A percentile compares a stretch with the other conserved stretches of the same genome.
Evolutionary conservation across 92 coral and sea anemone genomes (phyloP).

Genomic region (Chrysogorgia sp.): DNA sequence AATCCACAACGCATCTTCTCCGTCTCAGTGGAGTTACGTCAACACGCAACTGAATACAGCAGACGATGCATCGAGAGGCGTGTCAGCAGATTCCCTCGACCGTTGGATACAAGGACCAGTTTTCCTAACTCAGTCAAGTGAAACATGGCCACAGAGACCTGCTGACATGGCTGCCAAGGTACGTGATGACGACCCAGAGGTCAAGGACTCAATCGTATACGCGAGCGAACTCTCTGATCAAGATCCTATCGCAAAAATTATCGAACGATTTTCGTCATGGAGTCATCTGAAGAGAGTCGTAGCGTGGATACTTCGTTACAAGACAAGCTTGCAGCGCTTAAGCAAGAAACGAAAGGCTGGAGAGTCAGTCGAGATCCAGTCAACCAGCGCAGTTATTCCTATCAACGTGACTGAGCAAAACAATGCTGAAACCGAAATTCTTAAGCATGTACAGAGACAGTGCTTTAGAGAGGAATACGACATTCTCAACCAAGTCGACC

Average conservation of each 20-base stretch:
- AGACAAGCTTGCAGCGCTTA: constrained; percentile 5
- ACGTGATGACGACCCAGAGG: constrained; percentile 60
- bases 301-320: constrained; percentile 51
- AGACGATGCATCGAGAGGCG: constrained; percentile 70
- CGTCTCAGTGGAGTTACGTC: constrained; percentile 67
- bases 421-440: constrained; percentile 50
- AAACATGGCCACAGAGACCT: constrained; percentile 66
- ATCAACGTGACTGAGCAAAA: constrained; percentile 51
- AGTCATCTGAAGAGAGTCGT: constrained; percentile 22
- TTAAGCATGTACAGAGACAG: constrained; percentile 46
- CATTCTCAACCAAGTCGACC: constrained; percentile 13
- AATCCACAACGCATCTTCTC: constrained; percentile 56
- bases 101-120: constrained; percentile 64
- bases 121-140: constrained; percentile 48
- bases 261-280: constrained; percentile 49
- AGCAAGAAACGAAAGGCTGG: constrained; percentile 39
- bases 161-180: not conserved
- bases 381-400: constrained; percentile 30
- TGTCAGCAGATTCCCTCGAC: constrained; percentile 35
- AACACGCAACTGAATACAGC: constrained; percentile 65
- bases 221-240: constrained; percentile 5
- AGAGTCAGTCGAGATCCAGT: not conserved
- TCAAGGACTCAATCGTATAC: constrained; percentile 45
- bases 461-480: constrained; percentile 51
- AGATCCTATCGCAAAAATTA: constrained; percentile 27